Conservation (phyloP, 2,113 vertebrate species). For the Lethenteron reissneri region DNA sequence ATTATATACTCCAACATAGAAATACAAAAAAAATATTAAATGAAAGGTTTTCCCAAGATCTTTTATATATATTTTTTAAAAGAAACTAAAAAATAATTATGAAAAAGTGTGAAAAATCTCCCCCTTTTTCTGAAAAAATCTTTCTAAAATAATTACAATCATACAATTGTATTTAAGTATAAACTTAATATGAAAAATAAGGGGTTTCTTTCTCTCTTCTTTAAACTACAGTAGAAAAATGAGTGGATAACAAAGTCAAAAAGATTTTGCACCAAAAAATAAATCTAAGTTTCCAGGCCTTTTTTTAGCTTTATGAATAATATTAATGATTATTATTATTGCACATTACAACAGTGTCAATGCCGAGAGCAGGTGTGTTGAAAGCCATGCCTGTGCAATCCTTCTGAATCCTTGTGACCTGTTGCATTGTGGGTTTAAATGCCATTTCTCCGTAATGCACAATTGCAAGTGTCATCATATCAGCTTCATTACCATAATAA, state of each 20-base stretch:
- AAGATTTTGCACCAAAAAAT: constrained; percentile 4
- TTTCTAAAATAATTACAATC: constrained; percentile 5
- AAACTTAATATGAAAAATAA: constrained; percentile 7
- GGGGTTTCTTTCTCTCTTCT: background rate
- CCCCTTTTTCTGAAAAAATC: background rate
- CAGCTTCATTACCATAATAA: too few species aligned
- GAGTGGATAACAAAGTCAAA: constrained; percentile 5
- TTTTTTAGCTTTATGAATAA: background rate
- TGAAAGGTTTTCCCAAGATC: constrained; percentile 4
- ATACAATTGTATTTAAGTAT: constrained; percentile 7
- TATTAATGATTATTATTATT: constrained; percentile 4
- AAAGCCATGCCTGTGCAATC: constrained; percentile 4
- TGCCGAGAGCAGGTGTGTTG: background rate
- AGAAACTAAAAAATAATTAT: constrained; percentile 3
- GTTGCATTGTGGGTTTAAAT: constrained; percentile 1
- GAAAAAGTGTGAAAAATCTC: constrained; percentile 6
- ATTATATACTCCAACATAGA: constrained; percentile 6
- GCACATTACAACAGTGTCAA: constrained; percentile 7
- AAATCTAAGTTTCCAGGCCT: background rate
- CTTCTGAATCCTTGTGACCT: background rate
- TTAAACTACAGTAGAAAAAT: constrained; percentile 3
- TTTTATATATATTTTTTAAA: constrained; percentile 3
- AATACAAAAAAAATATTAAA: constrained; percentile 6
- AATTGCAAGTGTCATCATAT: too few species aligned
- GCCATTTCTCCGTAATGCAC: too few species aligned